Evolutionary conservation across 64 coral and sea anemone genomes (phyloP).

Genomic region (Acropora yongei): DNA sequence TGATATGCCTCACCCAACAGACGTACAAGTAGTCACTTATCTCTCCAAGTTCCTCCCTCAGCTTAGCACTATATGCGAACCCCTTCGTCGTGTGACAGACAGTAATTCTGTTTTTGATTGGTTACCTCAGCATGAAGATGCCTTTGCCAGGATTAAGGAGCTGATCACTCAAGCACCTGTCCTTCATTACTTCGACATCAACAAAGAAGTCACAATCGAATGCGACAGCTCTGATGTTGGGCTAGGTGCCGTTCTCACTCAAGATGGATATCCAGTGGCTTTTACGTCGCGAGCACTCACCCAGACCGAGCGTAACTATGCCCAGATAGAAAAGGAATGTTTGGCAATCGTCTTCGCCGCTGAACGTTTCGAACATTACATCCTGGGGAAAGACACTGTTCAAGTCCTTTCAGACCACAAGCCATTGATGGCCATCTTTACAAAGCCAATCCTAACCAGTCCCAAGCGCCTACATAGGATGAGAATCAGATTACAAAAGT

Average conservation of each 20-base stretch:
- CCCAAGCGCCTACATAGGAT: not conserved
- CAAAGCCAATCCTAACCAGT: not conserved
- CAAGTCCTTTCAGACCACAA: slow-evolving; percentile 36
- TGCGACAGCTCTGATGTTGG: slow-evolving; percentile 16
- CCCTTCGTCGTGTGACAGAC: not conserved
- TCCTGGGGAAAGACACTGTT: slow-evolving; percentile 8
- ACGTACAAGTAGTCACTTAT: not conserved
- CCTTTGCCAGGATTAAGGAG: slow-evolving; percentile 43
- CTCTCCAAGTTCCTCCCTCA: not conserved
- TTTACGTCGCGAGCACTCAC: slow-evolving; percentile 22
- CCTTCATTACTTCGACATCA: slow-evolving; percentile 42
- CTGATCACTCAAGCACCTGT: slow-evolving; percentile 25
- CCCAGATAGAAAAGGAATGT: slow-evolving; percentile 29
- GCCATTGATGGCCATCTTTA: slow-evolving; percentile 34
- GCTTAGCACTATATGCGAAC: not conserved
- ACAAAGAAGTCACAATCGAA: slow-evolving; percentile 11
- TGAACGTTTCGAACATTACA: slow-evolving; percentile 38
- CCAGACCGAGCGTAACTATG: slow-evolving; percentile 23
- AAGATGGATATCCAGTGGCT: slow-evolving; percentile 21
- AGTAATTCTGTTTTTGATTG: not conserved
- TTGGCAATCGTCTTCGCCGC: not conserved
- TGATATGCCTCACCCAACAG: not conserved
- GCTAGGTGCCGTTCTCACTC: slow-evolving; percentile 18
- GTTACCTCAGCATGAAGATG: slow-evolving; percentile 46
- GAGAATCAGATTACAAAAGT: slow-evolving; percentile 43